phyloP scores from a whole-genome alignment of 1,140 invertebrate species.

The Parapsyche elsis region DNA sequence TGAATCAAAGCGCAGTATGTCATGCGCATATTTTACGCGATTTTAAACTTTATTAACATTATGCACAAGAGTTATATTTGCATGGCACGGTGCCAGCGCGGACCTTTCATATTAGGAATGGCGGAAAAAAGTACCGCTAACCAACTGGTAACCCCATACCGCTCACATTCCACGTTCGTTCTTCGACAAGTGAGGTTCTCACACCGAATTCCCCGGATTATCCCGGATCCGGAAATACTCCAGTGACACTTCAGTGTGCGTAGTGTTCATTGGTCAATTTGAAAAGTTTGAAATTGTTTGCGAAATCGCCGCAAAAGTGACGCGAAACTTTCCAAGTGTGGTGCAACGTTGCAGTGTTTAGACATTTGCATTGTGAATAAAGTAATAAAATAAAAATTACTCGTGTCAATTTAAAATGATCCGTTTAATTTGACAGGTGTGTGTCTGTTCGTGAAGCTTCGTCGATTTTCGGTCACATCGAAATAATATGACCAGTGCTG shows the following conservation, averaged over 20 bases:
- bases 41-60: not conserved
- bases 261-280: too few species aligned
- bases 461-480: not conserved
- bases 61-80: not conserved
- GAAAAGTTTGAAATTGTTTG: too few species aligned
- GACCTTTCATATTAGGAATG: conserved; percentile 27
- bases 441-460: too few species aligned
- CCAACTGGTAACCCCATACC: conserved; percentile 46
- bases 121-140: conserved; percentile 45
- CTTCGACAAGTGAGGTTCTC: not conserved
- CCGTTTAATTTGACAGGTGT: too few species aligned
- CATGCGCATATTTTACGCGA: not conserved
- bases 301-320: not conserved
- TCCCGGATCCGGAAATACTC: not conserved
- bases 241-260: not conserved
- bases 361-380: not conserved
- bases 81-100: not conserved
- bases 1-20: not conserved
- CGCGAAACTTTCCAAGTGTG: not conserved
- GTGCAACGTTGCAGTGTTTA: not conserved
- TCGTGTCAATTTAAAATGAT: too few species aligned
- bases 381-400: too few species aligned
- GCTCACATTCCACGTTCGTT: conserved; percentile 34
- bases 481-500: conserved; percentile 19
- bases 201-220: not conserved